Evolutionary conservation across 2,888 invertebrate species (phyloP).

Genomic region (Lamellibrachia satsuma): DNA sequence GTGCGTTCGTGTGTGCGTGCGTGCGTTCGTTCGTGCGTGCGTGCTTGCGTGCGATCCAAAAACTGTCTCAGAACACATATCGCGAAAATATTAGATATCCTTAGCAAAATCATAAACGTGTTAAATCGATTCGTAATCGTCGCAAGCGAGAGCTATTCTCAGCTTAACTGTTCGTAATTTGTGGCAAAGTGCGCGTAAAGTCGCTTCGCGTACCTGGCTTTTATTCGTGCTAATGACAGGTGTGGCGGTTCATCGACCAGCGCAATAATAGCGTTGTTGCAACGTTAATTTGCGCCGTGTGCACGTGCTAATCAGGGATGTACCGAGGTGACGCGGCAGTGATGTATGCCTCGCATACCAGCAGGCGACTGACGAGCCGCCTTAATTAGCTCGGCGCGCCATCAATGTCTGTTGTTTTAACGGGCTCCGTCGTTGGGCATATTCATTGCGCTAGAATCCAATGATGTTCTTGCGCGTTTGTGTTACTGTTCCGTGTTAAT

Average conservation of each 20-base stretch:
- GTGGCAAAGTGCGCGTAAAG: not conserved
- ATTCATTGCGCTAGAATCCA: not conserved
- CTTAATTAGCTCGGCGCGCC: not conserved
- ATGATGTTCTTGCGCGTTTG: not conserved
- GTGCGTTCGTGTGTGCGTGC: not conserved
- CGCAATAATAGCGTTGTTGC: not conserved
- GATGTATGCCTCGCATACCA: not conserved
- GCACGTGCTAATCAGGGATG: not conserved
- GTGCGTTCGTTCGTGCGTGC: not conserved
- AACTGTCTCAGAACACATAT: not conserved
- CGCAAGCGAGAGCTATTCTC: not conserved
- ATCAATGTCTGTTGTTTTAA: slow-evolving; percentile 2
- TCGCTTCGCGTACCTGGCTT: not conserved
- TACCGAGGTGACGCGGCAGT: not conserved
- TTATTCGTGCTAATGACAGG: not conserved
- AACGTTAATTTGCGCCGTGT: not conserved
- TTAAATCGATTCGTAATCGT: not conserved
- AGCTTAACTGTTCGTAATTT: slow-evolving; percentile 17
- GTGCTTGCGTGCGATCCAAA: not conserved
- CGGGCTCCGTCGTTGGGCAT: not conserved
- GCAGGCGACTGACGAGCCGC: not conserved
- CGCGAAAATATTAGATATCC: not conserved
- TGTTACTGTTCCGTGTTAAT: not conserved
- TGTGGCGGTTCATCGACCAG: not conserved
- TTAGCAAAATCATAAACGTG: not conserved